Base-by-base conservation (phyloP, 2,797 vertebrate species). In the Pitangus sulphuratus region DNA sequence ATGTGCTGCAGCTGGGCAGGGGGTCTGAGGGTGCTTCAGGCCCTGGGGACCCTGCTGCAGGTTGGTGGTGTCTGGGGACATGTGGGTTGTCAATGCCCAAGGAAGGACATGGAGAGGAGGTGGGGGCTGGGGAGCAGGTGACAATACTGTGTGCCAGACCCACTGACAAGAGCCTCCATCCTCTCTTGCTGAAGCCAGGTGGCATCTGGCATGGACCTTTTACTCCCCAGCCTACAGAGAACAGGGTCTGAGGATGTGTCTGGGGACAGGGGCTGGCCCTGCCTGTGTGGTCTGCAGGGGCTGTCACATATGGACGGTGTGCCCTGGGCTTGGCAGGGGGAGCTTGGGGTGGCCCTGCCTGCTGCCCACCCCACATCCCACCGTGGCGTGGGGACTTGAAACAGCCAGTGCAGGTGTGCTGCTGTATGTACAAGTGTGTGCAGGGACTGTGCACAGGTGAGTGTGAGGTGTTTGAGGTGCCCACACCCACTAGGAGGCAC, bases 291-390 rank as follows among this genome's bases (percentile, higher is more conserved):
- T 74, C 47, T 65, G 33, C 4, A 1, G 17, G 5, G 15, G 5
- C 9, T 15, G 30, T 35, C 11, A 5, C 0, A 1, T 0, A 2
- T 30, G 44, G 58, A 79, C 0, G 0, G 14, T 8, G 7, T 53
- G 30, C 25, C 18, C 48, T 56, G 53, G 15, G 33, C 47, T 66
- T 50, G 37, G 24, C 72, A 62, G 8, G 17, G 3, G 9, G 30
- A 80, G 7, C 21, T 28, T 60, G 48, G 28, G 11, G 18, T 45
- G 53, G 30, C 44, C 64, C 65, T 86, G 15, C 40, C 64, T 71
- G 51, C 71, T 81, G 60, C 51, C 33, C 44, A 71, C n/a, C 48
- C 39, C 15, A 14, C 19, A 44, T n/a, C 28, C 64, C 16, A 19
- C 19, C 0, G 0, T 1, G 3, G 37, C 26, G 33, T 2, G 4